Evolutionary conservation across 2,888 invertebrate species (phyloP).

Genomic region (Parochlus steinenii): DNA sequence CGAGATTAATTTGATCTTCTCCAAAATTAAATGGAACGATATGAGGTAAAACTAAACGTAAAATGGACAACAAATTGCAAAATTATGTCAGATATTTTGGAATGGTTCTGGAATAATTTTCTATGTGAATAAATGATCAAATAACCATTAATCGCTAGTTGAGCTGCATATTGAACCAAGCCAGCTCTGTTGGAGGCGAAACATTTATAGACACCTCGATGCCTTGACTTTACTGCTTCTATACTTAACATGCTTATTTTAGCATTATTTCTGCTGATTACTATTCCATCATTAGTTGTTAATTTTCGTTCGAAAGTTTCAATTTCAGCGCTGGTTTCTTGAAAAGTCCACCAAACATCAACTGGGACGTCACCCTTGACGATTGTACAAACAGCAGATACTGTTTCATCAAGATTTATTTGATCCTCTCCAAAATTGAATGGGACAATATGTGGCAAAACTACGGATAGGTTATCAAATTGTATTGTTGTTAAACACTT

Average conservation of each 20-base stretch:
- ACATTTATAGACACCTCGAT: conserved; percentile 46
- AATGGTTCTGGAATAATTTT: no score
- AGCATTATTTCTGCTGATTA: conserved; percentile 38
- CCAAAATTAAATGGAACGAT: conserved; percentile 59
- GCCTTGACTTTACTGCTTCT: conserved; percentile 40
- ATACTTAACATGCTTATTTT: conserved; percentile 46
- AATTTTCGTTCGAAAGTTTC: conserved; percentile 16
- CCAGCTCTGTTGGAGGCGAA: conserved; percentile 43
- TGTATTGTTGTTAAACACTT: no score
- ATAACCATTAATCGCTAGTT: conserved; percentile 54
- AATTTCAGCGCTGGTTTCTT: background rate
- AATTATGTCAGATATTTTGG: no score
- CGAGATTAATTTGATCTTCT: conserved; percentile 54
- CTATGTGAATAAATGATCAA: background rate
- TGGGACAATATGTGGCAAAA: conserved; percentile 38
- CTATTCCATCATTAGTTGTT: conserved; percentile 35
- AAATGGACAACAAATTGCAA: no score
- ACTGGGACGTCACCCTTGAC: conserved; percentile 48
- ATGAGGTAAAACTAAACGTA: conserved; percentile 53
- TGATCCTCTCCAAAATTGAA: conserved; percentile 36
- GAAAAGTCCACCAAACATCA: conserved; percentile 40
- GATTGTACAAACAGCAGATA: conserved; percentile 37
- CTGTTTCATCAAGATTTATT: conserved; percentile 36
- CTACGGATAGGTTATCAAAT: conserved; percentile 22
- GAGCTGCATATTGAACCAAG: conserved; percentile 36